Percentiles rank a stretch among this genome's conserved stretches.
Conservation (phyloP, 2,797 vertebrate genomes). For the Danio jaintianensis region DNA sequence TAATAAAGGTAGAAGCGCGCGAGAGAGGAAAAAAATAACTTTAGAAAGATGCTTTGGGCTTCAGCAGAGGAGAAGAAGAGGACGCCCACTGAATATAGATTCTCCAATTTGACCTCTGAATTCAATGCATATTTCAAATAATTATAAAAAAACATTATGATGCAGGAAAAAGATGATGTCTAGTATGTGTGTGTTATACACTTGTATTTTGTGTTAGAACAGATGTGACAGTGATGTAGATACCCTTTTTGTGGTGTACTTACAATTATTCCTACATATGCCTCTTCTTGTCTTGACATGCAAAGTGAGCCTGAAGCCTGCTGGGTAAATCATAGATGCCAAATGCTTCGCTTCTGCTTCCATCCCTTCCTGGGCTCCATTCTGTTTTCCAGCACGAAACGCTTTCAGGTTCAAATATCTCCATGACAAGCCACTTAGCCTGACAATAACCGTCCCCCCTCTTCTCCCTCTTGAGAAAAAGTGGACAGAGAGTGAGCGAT, state of each 20-base stretch:
- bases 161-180: background rate
- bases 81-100: conserved; percentile 47
- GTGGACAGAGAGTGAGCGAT: conserved; percentile 13
- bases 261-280: conserved; percentile 4
- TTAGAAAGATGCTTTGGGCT: conserved; percentile 21
- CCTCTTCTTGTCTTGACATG: background rate
- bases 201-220: background rate
- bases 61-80: conserved; percentile 12
- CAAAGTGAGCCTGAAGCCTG: conserved; percentile 18
- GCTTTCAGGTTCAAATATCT: conserved; percentile 68
- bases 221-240: conserved; percentile 1
- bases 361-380: conserved; percentile 56
- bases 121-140: conserved; percentile 33
- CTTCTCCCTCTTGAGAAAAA: conserved; percentile 39
- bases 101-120: conserved; percentile 34
- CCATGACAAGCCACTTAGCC: conserved; percentile 62
- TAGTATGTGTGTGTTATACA: conserved; percentile 2
- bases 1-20: conserved; percentile 29
- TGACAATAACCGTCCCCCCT: conserved; percentile 57
- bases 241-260: background rate
- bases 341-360: conserved; percentile 14
- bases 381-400: conserved; percentile 56
- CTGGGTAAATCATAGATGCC: conserved; percentile 20
- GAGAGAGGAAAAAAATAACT: conserved; percentile 9
- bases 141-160: conserved; percentile 23